Evolutionary conservation across 2,113 vertebrate genomes (phyloP).

Genomic region (Lipotes vexillifer): DNA sequence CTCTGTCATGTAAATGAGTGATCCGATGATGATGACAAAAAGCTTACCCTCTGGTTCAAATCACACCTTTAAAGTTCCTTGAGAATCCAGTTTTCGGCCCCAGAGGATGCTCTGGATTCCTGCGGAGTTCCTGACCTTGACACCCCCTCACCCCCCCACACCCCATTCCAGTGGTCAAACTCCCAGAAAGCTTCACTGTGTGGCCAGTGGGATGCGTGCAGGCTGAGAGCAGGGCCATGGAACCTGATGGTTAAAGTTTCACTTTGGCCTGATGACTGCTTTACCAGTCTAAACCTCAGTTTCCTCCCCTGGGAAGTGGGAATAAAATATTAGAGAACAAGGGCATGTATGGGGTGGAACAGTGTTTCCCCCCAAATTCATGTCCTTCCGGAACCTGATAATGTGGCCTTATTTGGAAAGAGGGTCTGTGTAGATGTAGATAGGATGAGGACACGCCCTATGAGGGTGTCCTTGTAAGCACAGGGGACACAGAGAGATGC

Average conservation of each 20-base stretch:
- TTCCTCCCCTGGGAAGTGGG: neutral
- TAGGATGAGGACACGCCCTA: neutral
- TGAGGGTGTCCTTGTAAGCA: too few species aligned
- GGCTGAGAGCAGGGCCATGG: neutral
- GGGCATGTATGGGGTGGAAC: fast-evolving
- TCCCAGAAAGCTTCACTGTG: neutral
- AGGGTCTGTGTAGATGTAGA: neutral
- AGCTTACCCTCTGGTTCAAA: neutral
- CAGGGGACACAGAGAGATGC: neutral
- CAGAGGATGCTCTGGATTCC: too few species aligned
- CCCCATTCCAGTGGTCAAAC: neutral
- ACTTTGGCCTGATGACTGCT: neutral
- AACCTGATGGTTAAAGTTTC: neutral
- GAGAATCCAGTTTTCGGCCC: neutral
- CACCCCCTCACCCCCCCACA: too few species aligned
- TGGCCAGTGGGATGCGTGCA: fast-evolving
- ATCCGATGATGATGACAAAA: fast-evolving
- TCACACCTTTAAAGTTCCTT: too few species aligned
- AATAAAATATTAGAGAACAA: too few species aligned
- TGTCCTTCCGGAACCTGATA: neutral
- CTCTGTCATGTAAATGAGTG: fast-evolving
- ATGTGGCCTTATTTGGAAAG: neutral
- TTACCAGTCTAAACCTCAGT: too few species aligned
- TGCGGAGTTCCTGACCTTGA: neutral
- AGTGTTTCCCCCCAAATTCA: neutral